Base-by-base conservation (phyloP, 2,113 vertebrate genomes). In the Ammodramus savannarum region DNA sequence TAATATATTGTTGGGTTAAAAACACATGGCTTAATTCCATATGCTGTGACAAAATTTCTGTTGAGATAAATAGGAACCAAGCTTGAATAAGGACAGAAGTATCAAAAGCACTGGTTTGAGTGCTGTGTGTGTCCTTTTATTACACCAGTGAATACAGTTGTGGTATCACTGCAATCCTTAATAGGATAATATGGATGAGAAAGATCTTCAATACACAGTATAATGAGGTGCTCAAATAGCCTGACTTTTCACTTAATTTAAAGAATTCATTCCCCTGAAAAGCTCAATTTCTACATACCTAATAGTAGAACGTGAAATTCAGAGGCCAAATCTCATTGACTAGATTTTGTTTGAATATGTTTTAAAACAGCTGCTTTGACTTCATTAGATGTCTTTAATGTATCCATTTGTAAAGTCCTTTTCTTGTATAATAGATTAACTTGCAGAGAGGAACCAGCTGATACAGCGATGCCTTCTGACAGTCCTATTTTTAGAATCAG, bases 111-210 rank as follows among this genome's bases (percentile, higher is more conserved):
- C 36, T 84, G 58, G 39, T 89, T 85, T 87, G 66, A 89, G 79
- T 90, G 52, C 78, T 92, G 39, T 54, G 31, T 91, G 84, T 90
- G 80, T 90, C 74, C 75, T 97, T 92, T 95, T 95, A 95, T 98
- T 95, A 72, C 83, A 88, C 69, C 31, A 58, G 87, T 96, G 82
- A 97, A 74, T 71, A 93, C 73, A 89, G 91, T 96, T 97, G 95
- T 92, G 89, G 74, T 95, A 90, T 91, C 85, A 90, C 62, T 83
- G 80, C 84, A 95, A 83, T 90, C 63, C 95, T 93, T 96, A 97
- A 96, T 96, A 96, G 95, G 95, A 96, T 97, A 95, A 96, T 83
- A 95, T 85, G 65, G 95, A 96, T 97, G 94, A 90, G 91, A 97
- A 97, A 96, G 82, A 93, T 92, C 95, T 93, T 96, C 74, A 96